Evolutionary conservation across 2,888 invertebrate genomes (phyloP), one percentile per base, ranked within the genome.

Genomic region (Micoletzkya japonica): DNA sequence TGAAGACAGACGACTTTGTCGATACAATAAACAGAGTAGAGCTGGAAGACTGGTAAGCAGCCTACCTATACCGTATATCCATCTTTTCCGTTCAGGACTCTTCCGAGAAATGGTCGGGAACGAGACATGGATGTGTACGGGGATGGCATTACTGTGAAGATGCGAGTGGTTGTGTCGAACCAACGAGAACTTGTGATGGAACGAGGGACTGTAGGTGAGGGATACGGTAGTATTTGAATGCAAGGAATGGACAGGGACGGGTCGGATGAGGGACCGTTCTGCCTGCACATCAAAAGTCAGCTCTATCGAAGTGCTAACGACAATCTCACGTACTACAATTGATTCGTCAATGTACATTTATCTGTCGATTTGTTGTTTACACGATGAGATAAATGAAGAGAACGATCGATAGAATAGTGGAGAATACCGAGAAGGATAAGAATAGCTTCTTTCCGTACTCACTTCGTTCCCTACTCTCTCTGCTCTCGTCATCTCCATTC

Each of bases 141-240:
- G 24, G 26, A 26, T 68, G 52, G n/a, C 49, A 44, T 50, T 39
- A 10, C 32, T 68, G 68, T 30, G 36, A 24, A 30, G 68, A 68
- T 36, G 68, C 68, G 10, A 44, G 44, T 34, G 68, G 57, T 0
- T 68, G 68, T 26, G 58, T 68, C 14, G 68, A 68, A 68, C 68
- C 68, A 44, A 39, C 68, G 32, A 68, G 58, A 49, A 58, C 58
- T 58, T 68, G 68, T 34, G 68, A 68, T 58, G 68, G 58, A 39
- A 28, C 26, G 24, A 58, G 26, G 4, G 68, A 68, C n/a, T 68
- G 68, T 58, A 58, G 28, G 68, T 68, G 32, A 66, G 39, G n/a
- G 17, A 4, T 1, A 20, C 28, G 26, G n/a, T 28, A 30, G 14
- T 44, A 20, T 14, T 44, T 44, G 44, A 44, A 14, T 44, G 44